Conservation (phyloP, 30 jellyfish, hydroid and myxozoan species). For the Clytia hemisphaerica region DNA sequence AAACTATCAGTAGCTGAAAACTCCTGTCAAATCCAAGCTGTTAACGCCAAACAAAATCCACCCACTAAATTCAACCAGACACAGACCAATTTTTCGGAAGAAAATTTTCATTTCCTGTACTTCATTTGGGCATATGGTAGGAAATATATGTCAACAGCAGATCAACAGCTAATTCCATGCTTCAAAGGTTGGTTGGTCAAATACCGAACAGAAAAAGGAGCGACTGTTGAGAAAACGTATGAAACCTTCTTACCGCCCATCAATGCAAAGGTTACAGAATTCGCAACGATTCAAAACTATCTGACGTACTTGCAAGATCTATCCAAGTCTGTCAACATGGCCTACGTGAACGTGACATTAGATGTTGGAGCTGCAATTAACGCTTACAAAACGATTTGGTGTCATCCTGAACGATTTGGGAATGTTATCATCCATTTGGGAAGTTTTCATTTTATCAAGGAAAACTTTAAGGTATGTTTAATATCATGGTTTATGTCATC, state of each 20-base stretch:
- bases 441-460: slow-evolving; percentile 32
- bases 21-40: too few relatives aligned
- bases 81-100: too few relatives aligned
- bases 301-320: not conserved
- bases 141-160: too few relatives aligned
- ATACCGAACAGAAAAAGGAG: not conserved
- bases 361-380: slow-evolving; percentile 37
- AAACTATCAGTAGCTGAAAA: too few relatives aligned
- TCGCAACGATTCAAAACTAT: slow-evolving; percentile 10
- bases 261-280: slow-evolving; percentile 37
- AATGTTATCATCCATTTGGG: slow-evolving; percentile 31
- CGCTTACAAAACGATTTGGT: slow-evolving; percentile 28
- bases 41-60: too few relatives aligned
- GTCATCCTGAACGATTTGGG: slow-evolving; percentile 26
- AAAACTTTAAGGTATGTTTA: slow-evolving; percentile 4
- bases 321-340: slow-evolving; percentile 6
- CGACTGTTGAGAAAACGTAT: not conserved
- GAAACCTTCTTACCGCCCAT: slow-evolving; percentile 30
- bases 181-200: too few relatives aligned
- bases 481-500: too few relatives aligned
- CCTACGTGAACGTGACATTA: slow-evolving; percentile 26
- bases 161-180: too few relatives aligned
- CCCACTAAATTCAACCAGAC: too few relatives aligned
- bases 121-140: too few relatives aligned
- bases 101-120: too few relatives aligned